Evolutionary conservation across 2,113 vertebrate species (phyloP), one percentile per base, ranked within the genome.

Genomic region (Forbesichthys papilliferus): DNA sequence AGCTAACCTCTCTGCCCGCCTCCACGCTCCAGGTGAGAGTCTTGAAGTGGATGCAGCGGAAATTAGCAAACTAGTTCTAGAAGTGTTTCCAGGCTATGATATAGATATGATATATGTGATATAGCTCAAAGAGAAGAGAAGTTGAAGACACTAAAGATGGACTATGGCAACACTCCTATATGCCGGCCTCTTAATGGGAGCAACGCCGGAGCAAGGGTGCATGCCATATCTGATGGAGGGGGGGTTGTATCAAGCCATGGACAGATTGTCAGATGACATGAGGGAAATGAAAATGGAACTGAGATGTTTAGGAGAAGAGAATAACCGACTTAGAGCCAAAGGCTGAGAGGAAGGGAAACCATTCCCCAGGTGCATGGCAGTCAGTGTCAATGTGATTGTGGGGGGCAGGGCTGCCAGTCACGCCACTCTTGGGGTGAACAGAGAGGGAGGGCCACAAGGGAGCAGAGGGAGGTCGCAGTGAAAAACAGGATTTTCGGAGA

Each of bases 81-180:
- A 73, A 16, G 63, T 56, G 13, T 73, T 66, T 14, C 63, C 56
- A 20, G 62, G 49, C 3, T 66, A 65, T 46, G 54, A 16, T 16
- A 16, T 16, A 16, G 16, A 16, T 16, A 16, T 16, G 16, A 16
- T 16, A 16, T 16, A 16, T 16, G 53, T 9, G 58, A 63, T 16
- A 42, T 33, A 51, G 27, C 60, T 11, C 60, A 54, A 11, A 52
- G 16, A 46, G 59, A 54, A 3, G 60, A 71, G 51, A 63, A 54
- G 16, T 16, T 16, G 16, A 16, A 58, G 48, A 52, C 63, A 18
- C 48, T 61, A 10, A 13, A 16, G 53, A 55, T 13, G n/a, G 53
- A 54, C 53, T 54, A 54, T 54, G 53, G 12, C 13, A 55, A 16
- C n/a, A 51, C 49, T 51, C 2, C 49, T 51, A 27, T 27, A 27